These are phyloP conservation scores for Beroe forskalii DNA, from an alignment of 37 sponge, comb jelly and placozoan species.

Conservation along the genomic window DNA sequence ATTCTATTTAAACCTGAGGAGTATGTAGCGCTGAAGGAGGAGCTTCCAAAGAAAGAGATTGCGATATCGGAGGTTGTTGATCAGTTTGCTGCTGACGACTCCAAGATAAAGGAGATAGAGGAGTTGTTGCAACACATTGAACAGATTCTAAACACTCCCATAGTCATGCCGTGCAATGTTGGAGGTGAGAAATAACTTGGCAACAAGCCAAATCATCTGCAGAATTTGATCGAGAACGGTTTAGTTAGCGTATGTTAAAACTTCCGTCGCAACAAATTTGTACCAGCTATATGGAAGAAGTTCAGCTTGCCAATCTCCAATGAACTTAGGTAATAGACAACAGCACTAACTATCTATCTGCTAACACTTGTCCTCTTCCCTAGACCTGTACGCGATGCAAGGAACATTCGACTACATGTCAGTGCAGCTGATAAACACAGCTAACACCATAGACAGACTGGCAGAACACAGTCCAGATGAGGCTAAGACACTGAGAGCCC, in stretches of 20 bases:
- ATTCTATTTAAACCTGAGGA: too few species aligned
- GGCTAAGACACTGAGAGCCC: neutral
- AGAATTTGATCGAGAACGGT: too few species aligned
- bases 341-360: too few species aligned
- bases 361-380: too few species aligned
- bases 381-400: neutral
- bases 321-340: too few species aligned
- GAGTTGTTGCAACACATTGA: neutral
- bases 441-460: neutral
- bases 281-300: too few species aligned
- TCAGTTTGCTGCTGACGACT: constrained; percentile 8
- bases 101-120: neutral
- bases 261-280: too few species aligned
- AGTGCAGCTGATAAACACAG: neutral
- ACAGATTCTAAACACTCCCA: constrained; percentile 43
- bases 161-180: constrained; percentile 43
- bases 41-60: neutral
- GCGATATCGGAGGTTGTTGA: neutral
- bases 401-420: neutral
- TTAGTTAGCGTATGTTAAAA: too few species aligned
- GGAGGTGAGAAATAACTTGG: neutral
- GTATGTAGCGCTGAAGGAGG: neutral
- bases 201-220: too few species aligned
- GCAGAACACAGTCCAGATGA: constrained; percentile 11
- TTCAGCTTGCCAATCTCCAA: too few species aligned